A percentile compares a stretch with the other conserved stretches of the same genome.
Evolutionary conservation across 2,797 vertebrate genomes (phyloP).

Genomic region (Iguana delicatissima): DNA sequence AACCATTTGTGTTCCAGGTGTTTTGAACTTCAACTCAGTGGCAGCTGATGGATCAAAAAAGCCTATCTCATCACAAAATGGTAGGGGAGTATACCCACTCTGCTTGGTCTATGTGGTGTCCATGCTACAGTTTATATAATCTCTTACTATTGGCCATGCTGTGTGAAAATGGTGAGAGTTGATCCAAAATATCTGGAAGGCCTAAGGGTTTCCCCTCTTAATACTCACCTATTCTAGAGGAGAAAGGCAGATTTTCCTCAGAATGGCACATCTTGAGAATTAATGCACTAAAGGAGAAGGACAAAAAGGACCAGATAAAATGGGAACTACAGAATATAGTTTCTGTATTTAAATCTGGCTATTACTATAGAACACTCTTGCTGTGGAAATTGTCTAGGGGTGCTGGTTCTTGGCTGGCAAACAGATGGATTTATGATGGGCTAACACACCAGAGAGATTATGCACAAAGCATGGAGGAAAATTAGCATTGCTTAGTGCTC

Average conservation of each 20-base stretch:
- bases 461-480: not conserved
- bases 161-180: too few relatives aligned
- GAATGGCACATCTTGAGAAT: not conserved
- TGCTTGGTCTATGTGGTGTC: too few relatives aligned
- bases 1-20: too few relatives aligned
- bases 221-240: too few relatives aligned
- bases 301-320: not conserved
- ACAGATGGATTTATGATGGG: not conserved
- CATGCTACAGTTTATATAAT: too few relatives aligned
- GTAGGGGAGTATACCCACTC: too few relatives aligned
- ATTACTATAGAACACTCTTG: not conserved
- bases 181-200: too few relatives aligned
- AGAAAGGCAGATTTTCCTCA: not conserved
- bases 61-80: too few relatives aligned
- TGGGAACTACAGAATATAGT: not conserved
- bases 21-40: too few relatives aligned
- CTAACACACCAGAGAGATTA: not conserved
- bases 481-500: not conserved
- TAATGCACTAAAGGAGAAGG: not conserved
- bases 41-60: too few relatives aligned
- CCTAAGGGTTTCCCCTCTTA: too few relatives aligned
- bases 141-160: too few relatives aligned
- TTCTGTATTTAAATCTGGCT: not conserved
- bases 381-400: not conserved
- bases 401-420: not conserved